These are phyloP conservation scores for Rhabdomys dilectus DNA, from an alignment of 2,113 vertebrate species.

Conservation along the genomic window DNA sequence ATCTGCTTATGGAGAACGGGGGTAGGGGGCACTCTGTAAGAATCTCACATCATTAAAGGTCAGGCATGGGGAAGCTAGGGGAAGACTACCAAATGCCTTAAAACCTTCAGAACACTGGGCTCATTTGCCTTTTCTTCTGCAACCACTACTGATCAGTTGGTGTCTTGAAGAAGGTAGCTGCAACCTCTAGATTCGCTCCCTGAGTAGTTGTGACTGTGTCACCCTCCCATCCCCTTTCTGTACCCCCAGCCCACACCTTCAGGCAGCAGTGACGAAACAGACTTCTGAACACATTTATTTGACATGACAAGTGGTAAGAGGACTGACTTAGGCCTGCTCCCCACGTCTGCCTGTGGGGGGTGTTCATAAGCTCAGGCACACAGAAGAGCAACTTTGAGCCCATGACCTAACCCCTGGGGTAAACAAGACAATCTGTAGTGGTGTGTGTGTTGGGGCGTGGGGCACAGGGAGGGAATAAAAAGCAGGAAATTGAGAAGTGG, in stretches of 20 bases:
- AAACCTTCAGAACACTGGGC: conserved; percentile 33
- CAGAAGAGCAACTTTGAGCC: conserved; percentile 71
- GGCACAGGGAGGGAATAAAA: conserved; percentile 45
- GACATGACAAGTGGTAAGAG: conserved; percentile 74
- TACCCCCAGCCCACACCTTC: background rate
- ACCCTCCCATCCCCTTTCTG: background rate
- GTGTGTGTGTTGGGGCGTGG: background rate
- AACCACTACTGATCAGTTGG: background rate
- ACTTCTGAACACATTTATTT: conserved; percentile 83
- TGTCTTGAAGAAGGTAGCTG: conserved; percentile 8
- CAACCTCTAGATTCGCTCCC: background rate
- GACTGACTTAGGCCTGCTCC: conserved; percentile 65
- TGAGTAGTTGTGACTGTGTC: background rate
- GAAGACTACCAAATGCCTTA: background rate
- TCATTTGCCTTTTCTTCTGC: conserved; percentile 21
- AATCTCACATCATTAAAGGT: conserved; percentile 35
- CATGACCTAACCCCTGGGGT: conserved; percentile 63
- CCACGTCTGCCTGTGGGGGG: conserved; percentile 51
- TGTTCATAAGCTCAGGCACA: conserved; percentile 76
- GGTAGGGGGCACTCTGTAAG: background rate
- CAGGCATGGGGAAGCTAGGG: background rate
- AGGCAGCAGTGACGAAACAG: conserved; percentile 70
- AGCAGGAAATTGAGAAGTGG: conserved; percentile 51
- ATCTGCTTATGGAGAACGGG: background rate
- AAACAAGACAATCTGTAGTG: conserved; percentile 58